Conservation (phyloP, 2,113 vertebrate species). For the Cairina moschata region DNA sequence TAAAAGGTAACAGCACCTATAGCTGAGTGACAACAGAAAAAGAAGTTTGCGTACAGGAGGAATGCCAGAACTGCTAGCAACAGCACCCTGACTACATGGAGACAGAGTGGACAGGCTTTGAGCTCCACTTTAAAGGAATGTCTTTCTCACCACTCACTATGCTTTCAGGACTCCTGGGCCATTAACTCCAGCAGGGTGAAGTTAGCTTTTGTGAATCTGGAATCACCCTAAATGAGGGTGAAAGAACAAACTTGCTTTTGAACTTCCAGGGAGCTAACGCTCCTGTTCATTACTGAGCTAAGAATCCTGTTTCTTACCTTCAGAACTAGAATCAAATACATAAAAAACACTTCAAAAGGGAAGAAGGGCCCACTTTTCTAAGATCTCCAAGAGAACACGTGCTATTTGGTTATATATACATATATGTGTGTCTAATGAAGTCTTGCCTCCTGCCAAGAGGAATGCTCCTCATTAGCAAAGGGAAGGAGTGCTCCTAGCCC, state of each 20-base stretch:
- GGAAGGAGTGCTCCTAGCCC: background rate
- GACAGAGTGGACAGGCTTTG: background rate
- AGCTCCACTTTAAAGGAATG: background rate
- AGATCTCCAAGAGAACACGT: rapidly evolving
- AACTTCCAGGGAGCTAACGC: background rate
- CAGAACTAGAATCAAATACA: background rate
- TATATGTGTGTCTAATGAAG: background rate
- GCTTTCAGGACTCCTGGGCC: background rate
- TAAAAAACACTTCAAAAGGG: background rate
- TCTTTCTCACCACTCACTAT: background rate
- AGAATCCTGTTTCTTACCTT: background rate
- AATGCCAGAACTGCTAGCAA: background rate
- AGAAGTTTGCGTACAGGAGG: background rate
- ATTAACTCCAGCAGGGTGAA: background rate
- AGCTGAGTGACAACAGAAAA: background rate
- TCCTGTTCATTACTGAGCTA: background rate
- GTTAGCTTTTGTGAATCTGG: background rate
- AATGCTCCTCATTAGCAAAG: rapidly evolving
- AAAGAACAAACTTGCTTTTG: background rate
- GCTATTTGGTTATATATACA: background rate
- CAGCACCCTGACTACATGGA: background rate
- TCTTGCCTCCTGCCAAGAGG: background rate
- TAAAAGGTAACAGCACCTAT: background rate
- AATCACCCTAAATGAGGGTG: background rate
- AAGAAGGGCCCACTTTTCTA: background rate